phyloP scores from a whole-genome alignment of 1,140 invertebrate species.

The Tetranychus cinnabarinus region DNA sequence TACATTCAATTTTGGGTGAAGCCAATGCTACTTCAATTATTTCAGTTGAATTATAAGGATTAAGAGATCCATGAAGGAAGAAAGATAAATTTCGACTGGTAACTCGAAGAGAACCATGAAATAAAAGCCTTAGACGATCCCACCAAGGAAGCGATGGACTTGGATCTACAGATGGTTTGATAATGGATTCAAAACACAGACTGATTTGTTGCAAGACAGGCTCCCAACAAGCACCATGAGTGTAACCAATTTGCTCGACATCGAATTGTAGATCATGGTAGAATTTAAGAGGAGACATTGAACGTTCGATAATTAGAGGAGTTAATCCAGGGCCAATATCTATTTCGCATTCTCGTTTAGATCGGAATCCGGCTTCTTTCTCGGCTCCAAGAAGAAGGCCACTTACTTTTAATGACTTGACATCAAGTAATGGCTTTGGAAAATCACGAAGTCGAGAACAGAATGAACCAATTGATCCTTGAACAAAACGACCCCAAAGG shows the following conservation, averaged over 20 bases:
- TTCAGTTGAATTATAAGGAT: constrained; percentile 96
- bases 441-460: constrained; percentile 80
- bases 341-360: constrained; percentile 26
- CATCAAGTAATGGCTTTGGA: constrained; percentile 64
- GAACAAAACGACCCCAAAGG: constrained; percentile 69
- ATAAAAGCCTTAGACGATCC: constrained; percentile 80
- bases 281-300: constrained; percentile 84
- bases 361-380: constrained; percentile 47
- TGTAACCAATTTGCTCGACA: constrained; percentile 4
- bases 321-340: constrained; percentile 27
- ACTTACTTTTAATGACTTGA: constrained; percentile 58
- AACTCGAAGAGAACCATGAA: constrained; percentile 75
- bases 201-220: constrained; percentile 65
- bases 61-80: constrained; percentile 70
- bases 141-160: constrained; percentile 81
- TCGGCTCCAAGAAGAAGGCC: constrained; percentile 74
- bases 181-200: constrained; percentile 32
- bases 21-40: constrained; percentile 94
- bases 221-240: constrained; percentile 88
- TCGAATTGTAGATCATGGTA: constrained; percentile 81
- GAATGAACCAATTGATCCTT: constrained; percentile 53
- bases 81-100: constrained; percentile 62
- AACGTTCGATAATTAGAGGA: constrained; percentile 28
- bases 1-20: constrained; percentile 77
- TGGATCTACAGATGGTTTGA: constrained; percentile 73